Conservation (phyloP, 2,113 vertebrate genomes). For the Craseonycteris thonglongyai region DNA sequence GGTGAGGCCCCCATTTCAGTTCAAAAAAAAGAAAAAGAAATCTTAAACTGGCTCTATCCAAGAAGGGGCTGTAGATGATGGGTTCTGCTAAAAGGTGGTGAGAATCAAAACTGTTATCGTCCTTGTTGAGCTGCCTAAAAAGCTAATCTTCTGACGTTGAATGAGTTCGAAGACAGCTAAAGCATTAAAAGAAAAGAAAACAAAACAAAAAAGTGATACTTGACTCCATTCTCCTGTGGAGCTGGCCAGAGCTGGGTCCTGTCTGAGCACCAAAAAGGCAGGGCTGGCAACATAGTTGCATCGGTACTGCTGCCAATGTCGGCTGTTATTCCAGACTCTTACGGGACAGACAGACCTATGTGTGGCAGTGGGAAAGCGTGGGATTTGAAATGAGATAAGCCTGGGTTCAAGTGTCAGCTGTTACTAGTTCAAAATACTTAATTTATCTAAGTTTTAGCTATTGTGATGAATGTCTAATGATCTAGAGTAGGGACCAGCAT, state of each 20-base stretch:
- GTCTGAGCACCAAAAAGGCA: neutral
- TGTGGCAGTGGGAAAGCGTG: neutral
- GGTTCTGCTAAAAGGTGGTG: neutral
- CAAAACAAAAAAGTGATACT: neutral
- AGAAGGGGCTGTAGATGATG: neutral
- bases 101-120: neutral
- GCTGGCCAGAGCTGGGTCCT: neutral
- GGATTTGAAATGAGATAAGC: neutral
- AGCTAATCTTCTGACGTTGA: neutral
- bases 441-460: neutral
- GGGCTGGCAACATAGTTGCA: fast-evolving
- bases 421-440: neutral
- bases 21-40: too few species aligned
- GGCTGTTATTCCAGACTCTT: neutral
- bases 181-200: neutral
- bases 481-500: neutral
- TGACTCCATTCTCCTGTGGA: neutral
- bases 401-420: neutral
- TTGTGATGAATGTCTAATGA: neutral
- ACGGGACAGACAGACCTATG: neutral
- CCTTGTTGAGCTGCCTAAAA: neutral
- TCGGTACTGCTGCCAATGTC: too few species aligned
- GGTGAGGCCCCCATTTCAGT: too few species aligned
- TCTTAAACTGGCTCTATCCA: neutral
- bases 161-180: neutral